Conservation (phyloP, 1,140 invertebrate species). For the Triops cancriformis region DNA sequence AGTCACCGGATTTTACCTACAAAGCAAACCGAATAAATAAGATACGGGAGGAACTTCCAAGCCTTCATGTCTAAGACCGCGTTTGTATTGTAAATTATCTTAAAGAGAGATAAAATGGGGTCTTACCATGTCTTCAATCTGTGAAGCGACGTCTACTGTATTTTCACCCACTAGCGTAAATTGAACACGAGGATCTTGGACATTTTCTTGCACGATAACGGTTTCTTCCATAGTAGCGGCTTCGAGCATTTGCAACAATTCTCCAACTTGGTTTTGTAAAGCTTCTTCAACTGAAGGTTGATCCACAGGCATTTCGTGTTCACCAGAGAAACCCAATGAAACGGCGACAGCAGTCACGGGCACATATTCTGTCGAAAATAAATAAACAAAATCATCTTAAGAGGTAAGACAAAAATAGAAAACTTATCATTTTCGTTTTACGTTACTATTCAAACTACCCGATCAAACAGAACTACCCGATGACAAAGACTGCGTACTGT, state of each 20-base stretch:
- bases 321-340: slow-evolving; percentile 50
- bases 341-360: slow-evolving; percentile 53
- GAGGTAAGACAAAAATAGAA: background rate
- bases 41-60: too few species aligned
- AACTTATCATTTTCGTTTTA: too few species aligned
- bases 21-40: slow-evolving; percentile 29
- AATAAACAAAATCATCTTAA: slow-evolving; percentile 11
- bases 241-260: slow-evolving; percentile 44
- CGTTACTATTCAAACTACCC: too few species aligned
- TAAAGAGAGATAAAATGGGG: background rate
- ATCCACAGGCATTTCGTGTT: slow-evolving; percentile 37
- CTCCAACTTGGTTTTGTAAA: slow-evolving; percentile 38
- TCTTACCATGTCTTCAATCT: slow-evolving; percentile 52
- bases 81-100: slow-evolving; percentile 22
- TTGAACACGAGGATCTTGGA: slow-evolving; percentile 46
- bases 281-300: slow-evolving; percentile 45
- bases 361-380: slow-evolving; percentile 44
- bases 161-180: slow-evolving; percentile 53
- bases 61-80: too few species aligned
- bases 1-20: slow-evolving; percentile 49
- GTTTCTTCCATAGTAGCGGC: slow-evolving; percentile 45
- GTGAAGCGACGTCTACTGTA: slow-evolving; percentile 55
- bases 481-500: too few species aligned
- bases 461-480: too few species aligned
- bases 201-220: slow-evolving; percentile 45